Evolutionary conservation across 30 jellyfish, hydroid and myxozoan species (phyloP).

Genomic region (Hydractinia symbiolongicarpus): DNA sequence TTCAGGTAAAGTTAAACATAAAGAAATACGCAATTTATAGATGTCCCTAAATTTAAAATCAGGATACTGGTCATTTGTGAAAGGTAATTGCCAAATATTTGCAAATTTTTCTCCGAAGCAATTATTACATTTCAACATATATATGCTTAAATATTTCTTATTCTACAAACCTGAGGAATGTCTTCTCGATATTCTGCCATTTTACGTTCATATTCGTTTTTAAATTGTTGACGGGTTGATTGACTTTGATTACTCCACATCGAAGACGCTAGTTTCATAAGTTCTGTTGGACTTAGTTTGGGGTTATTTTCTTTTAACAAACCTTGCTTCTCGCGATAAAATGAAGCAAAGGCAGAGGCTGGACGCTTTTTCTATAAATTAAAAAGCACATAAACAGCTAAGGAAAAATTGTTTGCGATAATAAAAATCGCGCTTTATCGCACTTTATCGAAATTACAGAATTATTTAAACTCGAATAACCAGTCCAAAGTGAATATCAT

Average conservation of each 20-base stretch:
- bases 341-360: conserved; percentile 12
- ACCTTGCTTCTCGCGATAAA: conserved; percentile 9
- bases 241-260: conserved; percentile 7
- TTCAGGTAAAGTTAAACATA: too few relatives aligned
- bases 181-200: not conserved
- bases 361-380: conserved; percentile 6
- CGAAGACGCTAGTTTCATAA: conserved; percentile 14
- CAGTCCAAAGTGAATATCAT: too few relatives aligned
- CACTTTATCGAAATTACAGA: too few relatives aligned
- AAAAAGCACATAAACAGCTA: not conserved
- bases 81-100: too few relatives aligned
- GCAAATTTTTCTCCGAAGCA: too few relatives aligned
- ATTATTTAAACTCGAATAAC: too few relatives aligned
- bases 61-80: too few relatives aligned
- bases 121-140: too few relatives aligned
- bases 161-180: not conserved
- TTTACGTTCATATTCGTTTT: conserved; percentile 1
- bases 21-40: too few relatives aligned
- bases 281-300: not conserved
- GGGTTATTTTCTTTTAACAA: not conserved
- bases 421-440: too few relatives aligned
- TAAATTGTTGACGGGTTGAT: not conserved
- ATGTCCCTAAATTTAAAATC: too few relatives aligned
- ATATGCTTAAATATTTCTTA: too few relatives aligned
- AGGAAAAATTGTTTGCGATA: not conserved